Conservation (phyloP, 1,140 invertebrate species). For the Lycorma delicatula region DNA sequence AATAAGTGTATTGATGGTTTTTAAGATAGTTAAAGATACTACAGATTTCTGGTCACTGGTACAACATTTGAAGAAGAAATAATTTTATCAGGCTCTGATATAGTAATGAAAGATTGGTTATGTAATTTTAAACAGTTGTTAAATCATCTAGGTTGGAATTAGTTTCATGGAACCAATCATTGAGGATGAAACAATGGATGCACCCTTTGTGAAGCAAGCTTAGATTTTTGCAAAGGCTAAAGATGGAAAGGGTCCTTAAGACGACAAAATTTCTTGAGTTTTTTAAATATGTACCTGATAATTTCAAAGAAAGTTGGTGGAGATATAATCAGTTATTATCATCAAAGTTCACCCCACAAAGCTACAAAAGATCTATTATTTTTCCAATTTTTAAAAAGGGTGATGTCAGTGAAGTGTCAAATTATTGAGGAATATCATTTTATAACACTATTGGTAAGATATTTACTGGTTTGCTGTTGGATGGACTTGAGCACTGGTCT, state of each 20-base stretch:
- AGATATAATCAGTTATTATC: background rate
- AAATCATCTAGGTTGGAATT: background rate
- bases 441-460: constrained; percentile 26
- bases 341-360: background rate
- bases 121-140: background rate
- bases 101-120: background rate
- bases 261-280: constrained; percentile 14
- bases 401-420: constrained; percentile 19
- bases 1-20: constrained; percentile 4
- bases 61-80: background rate
- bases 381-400: constrained; percentile 23
- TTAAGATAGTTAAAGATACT: background rate
- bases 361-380: constrained; percentile 3
- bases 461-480: constrained; percentile 23
- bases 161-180: background rate
- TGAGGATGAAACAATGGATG: background rate
- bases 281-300: constrained; percentile 4
- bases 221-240: background rate
- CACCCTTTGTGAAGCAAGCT: background rate
- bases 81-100: background rate
- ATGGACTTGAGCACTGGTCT: constrained; percentile 23
- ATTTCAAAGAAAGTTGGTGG: constrained; percentile 2
- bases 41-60: constrained; percentile 6
- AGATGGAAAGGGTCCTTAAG: background rate
- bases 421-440: constrained; percentile 28